These are phyloP conservation scores for Ptilorrhoa leucosticta DNA, from an alignment of 2,113 vertebrate genomes.

Conservation along the genomic window DNA sequence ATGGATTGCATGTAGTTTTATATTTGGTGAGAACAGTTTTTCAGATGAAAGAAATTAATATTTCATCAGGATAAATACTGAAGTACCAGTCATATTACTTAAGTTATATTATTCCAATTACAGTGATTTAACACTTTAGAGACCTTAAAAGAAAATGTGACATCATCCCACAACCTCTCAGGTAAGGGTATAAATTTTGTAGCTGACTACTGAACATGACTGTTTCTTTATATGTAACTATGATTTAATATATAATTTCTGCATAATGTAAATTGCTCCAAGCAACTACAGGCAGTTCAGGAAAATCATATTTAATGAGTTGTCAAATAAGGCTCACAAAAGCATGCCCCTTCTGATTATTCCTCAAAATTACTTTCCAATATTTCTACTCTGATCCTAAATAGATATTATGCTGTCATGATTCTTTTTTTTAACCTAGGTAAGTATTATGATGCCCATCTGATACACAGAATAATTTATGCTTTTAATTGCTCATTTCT, in stretches of 20 bases:
- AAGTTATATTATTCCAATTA: not conserved
- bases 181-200: not conserved
- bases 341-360: not conserved
- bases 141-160: not conserved
- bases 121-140: not conserved
- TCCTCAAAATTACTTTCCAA: not conserved
- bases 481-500: not conserved
- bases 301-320: not conserved
- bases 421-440: not conserved
- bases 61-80: not conserved
- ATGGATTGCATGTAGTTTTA: not conserved
- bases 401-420: not conserved
- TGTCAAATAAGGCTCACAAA: not conserved
- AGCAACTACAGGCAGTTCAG: not conserved
- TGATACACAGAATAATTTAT: not conserved
- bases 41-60: not conserved
- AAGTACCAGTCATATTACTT: not conserved
- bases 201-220: not conserved
- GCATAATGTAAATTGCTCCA: not conserved
- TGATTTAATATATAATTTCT: not conserved
- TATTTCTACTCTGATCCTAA: not conserved
- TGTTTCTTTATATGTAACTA: not conserved
- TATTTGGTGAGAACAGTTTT: not conserved
- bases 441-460: not conserved
- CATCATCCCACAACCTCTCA: not conserved